Evolutionary conservation across 2,113 vertebrate genomes (phyloP), one percentile per base, ranked within the genome.

Genomic region (Sceloporus tristichus): DNA sequence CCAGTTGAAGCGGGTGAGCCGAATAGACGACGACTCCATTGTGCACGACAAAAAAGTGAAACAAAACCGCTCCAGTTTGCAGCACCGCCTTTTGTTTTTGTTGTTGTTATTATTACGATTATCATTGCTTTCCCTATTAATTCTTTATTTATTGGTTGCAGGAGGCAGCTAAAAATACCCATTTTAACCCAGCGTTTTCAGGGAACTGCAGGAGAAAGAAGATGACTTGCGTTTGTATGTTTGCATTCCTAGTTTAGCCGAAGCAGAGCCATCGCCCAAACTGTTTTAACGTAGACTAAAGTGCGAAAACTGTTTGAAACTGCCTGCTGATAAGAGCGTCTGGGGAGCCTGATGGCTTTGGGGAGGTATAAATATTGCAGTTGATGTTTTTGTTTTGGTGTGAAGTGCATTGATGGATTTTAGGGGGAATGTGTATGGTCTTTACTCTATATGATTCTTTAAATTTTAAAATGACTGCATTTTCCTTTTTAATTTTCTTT

Each of bases 261-360:
- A n/a, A 1, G 18, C 16, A 2, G 85, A 86, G 89, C 87, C 0
- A 0, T 80, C 0, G 0, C 54, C 88, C 86, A 16, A 89, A 82
- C 90, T 85, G 90, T 83, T 85, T 87, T 54, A 86, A 68, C 66
- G 0, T 93, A 78, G 90, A 92, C 89, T 94, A 91, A 90, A 93
- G 85, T 85, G 91, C 90, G 93, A 91, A 92, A 94, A 93, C 53
- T 88, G 76, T 79, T 93, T 91, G 89, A 94, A 93, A 94, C 94
- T 95, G 89, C 88, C 91, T 92, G 40, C 92, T 93, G 94, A 93
- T 94, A 93, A 95, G 85, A 68, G 90, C 91, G 91, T 92, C 85
- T 93, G 90, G 85, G 90, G 93, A 89, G 87, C 91, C 91, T 95
- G 93, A 92, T 87, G 93, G 88, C 85, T 78, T 0, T 25, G 54